Conservation (phyloP, 2,113 vertebrate genomes). For the Crocuta crocuta region DNA sequence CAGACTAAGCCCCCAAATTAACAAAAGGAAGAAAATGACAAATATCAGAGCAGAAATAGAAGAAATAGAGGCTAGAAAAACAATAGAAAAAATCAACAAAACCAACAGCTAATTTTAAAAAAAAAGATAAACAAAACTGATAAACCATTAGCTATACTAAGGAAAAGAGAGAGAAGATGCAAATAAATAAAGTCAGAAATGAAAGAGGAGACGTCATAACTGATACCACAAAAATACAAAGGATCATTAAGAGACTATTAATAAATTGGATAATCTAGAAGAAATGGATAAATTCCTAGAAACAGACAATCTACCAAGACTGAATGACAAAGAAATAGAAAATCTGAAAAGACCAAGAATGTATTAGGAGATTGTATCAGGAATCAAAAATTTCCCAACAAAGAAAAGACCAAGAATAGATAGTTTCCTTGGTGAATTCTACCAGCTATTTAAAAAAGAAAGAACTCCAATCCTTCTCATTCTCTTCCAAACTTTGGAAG, state of each 20-base stretch:
- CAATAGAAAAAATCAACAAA: background rate
- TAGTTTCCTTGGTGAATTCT: background rate
- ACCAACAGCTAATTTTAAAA: background rate
- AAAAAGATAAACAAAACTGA: background rate
- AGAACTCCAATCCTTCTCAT: background rate
- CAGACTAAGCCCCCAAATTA: background rate
- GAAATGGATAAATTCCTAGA: background rate
- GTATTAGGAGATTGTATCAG: background rate
- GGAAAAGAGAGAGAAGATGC: background rate
- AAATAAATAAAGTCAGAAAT: background rate
- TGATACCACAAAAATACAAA: background rate
- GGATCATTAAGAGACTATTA: background rate
- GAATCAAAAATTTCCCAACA: background rate
- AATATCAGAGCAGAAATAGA: background rate
- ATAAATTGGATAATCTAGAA: background rate
- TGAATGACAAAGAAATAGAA: background rate
- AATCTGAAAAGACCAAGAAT: background rate
- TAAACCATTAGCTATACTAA: background rate
- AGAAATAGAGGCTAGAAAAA: background rate
- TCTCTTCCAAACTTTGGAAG: background rate
- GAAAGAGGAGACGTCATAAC: background rate
- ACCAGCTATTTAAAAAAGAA: background rate
- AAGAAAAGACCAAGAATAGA: background rate
- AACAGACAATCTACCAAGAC: background rate
- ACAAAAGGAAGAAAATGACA: background rate